phyloP scores from a whole-genome alignment of 2,113 vertebrate genomes.

The Clarias macrocephalus region DNA sequence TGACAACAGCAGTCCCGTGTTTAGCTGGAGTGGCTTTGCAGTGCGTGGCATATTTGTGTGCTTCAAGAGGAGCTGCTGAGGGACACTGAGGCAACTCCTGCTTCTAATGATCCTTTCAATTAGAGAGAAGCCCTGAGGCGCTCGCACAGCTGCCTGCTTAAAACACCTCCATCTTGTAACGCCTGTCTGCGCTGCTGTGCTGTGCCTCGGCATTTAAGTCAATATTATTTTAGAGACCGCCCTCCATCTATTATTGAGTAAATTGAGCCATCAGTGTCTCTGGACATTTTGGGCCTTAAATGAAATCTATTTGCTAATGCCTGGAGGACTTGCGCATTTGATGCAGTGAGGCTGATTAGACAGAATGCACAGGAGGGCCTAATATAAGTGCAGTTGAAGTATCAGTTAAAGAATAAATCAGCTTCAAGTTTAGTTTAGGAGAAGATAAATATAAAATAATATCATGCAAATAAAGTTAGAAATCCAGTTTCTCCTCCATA shows the following conservation, averaged over 20 bases:
- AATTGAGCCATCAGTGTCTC: constrained; percentile 58
- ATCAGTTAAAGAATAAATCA: constrained; percentile 34
- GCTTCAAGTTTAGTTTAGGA: neutral
- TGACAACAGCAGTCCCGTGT: constrained; percentile 37
- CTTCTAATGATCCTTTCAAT: constrained; percentile 61
- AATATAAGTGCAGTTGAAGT: constrained; percentile 33
- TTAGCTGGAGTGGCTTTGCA: constrained; percentile 38
- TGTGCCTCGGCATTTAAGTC: constrained; percentile 48
- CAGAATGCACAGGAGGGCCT: constrained; percentile 12
- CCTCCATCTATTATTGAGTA: constrained; percentile 60
- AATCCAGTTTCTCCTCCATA: neutral
- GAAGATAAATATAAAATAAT: constrained; percentile 6
- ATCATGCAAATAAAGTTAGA: neutral
- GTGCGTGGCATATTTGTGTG: constrained; percentile 36
- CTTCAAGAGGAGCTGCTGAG: constrained; percentile 42
- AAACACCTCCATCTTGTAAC: constrained; percentile 44
- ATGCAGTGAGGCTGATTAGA: constrained; percentile 35
- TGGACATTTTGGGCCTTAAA: constrained; percentile 54
- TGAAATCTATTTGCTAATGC: constrained; percentile 57
- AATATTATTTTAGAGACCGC: constrained; percentile 56
- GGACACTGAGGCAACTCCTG: constrained; percentile 44
- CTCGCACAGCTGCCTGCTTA: constrained; percentile 52
- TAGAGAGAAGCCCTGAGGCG: constrained; percentile 51
- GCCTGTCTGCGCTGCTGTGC: constrained; percentile 43
- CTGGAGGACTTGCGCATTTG: constrained; percentile 42